Conservation (phyloP, 2,888 invertebrate genomes). For the Laothoe populi region DNA sequence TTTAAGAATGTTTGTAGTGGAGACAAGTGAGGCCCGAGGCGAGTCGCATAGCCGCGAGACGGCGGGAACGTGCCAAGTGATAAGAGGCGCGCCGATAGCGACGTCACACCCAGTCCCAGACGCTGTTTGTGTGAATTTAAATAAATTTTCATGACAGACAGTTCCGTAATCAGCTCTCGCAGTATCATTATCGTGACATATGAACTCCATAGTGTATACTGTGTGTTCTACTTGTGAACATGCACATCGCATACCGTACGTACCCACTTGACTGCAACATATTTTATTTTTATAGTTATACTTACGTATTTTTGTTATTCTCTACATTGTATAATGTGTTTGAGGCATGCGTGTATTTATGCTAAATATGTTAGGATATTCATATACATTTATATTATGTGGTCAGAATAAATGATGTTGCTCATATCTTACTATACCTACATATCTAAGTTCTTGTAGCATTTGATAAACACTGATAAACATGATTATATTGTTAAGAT, state of each 20-base stretch:
- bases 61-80: conserved; percentile 84
- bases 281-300: conserved; percentile 16
- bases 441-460: not conserved
- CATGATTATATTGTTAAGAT: not conserved
- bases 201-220: conserved; percentile 66
- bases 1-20: conserved; percentile 68
- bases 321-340: not conserved
- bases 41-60: conserved; percentile 74
- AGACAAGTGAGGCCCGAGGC: conserved; percentile 69
- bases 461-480: not conserved
- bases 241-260: conserved; percentile 47
- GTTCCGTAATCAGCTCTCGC: conserved; percentile 83
- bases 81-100: conserved; percentile 84
- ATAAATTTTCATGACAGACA: conserved; percentile 85
- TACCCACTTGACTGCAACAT: conserved; percentile 32
- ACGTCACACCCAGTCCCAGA: conserved; percentile 85
- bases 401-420: not conserved
- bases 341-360: not conserved
- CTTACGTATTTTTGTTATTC: not conserved
- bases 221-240: conserved; percentile 50
- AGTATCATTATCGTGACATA: conserved; percentile 73
- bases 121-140: conserved; percentile 85
- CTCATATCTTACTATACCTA: not conserved
- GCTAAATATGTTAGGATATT: not conserved
- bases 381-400: not conserved